These are phyloP conservation scores for Drosophila punjabiensis DNA, from an alignment of 1,140 invertebrate species.

Conservation along the genomic window DNA sequence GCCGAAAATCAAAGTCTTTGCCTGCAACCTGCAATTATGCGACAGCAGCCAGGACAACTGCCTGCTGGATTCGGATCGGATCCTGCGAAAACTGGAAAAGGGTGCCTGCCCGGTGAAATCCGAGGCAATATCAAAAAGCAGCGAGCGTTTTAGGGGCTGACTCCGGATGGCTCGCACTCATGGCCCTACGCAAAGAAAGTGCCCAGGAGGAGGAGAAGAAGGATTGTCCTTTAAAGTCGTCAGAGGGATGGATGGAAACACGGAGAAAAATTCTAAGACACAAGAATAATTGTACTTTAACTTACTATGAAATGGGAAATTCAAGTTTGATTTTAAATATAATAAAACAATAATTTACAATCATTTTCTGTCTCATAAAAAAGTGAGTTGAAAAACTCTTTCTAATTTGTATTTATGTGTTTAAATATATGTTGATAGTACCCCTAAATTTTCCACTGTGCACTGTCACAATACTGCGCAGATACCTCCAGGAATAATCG, in stretches of 20 bases:
- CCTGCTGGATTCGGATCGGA: conserved; percentile 10
- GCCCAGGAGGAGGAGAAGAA: conserved; percentile 1
- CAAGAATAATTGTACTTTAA: no score
- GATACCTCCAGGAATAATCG: conserved; percentile 67
- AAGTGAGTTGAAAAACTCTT: background rate
- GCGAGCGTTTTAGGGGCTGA: conserved; percentile 67
- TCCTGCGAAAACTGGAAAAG: conserved; percentile 34
- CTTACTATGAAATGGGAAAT: background rate
- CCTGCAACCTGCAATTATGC: conserved; percentile 81
- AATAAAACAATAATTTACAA: no score
- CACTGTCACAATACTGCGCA: conserved; percentile 49
- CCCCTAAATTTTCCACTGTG: background rate
- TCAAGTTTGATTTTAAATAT: background rate
- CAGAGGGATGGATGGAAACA: conserved; percentile 16
- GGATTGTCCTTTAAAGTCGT: conserved; percentile 34
- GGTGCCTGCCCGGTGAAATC: conserved; percentile 68
- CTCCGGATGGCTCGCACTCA: conserved; percentile 34
- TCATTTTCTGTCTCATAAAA: background rate
- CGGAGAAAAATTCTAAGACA: background rate
- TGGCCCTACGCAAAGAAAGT: conserved; percentile 62
- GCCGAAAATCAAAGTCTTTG: conserved; percentile 69
- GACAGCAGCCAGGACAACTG: conserved; percentile 50
- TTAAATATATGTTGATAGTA: background rate
- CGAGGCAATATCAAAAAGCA: conserved; percentile 68
- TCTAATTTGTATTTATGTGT: background rate